phyloP scores from a whole-genome alignment of 2,113 vertebrate genomes.

The Electrona antarctica region DNA sequence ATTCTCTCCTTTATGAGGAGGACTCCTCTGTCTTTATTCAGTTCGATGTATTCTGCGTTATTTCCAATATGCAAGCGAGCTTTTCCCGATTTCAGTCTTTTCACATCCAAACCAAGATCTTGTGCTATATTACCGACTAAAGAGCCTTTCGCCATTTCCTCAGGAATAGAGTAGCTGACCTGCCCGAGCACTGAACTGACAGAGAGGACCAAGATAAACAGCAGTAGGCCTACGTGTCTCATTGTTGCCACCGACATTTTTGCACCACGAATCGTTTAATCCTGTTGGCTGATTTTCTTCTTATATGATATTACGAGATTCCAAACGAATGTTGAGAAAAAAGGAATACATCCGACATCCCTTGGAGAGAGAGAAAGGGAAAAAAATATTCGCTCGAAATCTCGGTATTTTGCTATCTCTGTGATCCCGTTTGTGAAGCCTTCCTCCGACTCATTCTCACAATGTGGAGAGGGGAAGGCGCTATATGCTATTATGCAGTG shows the following conservation, averaged over 20 bases:
- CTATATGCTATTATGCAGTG: too few species aligned
- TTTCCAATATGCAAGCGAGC: slow-evolving; percentile 70
- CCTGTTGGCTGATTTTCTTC: background rate
- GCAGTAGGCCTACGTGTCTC: slow-evolving; percentile 43
- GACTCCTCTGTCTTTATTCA: slow-evolving; percentile 66
- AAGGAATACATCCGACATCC: background rate
- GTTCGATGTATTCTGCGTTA: slow-evolving; percentile 67
- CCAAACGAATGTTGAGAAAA: background rate
- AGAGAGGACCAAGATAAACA: slow-evolving; percentile 35
- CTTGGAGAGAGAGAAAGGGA: background rate
- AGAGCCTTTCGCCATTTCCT: slow-evolving; percentile 76
- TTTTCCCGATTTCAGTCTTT: slow-evolving; percentile 58
- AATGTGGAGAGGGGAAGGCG: too few species aligned
- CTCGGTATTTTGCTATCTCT: background rate
- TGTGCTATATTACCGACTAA: slow-evolving; percentile 76
- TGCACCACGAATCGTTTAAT: background rate
- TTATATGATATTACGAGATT: background rate
- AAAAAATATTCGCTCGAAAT: background rate
- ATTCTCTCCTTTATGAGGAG: slow-evolving; percentile 60
- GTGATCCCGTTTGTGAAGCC: background rate
- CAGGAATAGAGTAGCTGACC: slow-evolving; percentile 62
- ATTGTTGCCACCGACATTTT: slow-evolving; percentile 43
- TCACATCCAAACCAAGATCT: slow-evolving; percentile 73
- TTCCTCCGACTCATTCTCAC: too few species aligned
- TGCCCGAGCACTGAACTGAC: slow-evolving; percentile 30